Evolutionary conservation across 1,140 invertebrate genomes (phyloP), one percentile per base, ranked within the genome.

Genomic region (Coptotermes formosanus): DNA sequence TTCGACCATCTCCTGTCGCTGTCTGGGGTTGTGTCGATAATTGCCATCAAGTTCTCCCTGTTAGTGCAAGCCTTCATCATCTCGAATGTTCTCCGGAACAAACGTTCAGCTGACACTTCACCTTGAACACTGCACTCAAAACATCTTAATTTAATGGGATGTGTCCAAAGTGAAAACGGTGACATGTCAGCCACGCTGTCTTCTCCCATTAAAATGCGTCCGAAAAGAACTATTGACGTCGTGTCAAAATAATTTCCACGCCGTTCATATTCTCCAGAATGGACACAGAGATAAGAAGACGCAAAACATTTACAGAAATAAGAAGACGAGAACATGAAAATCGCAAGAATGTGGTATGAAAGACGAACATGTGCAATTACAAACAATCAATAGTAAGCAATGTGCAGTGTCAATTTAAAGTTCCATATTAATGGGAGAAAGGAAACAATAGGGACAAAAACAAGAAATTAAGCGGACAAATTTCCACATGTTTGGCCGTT

Each of bases 61-160:
- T 75, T 30, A 75, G 64, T 14, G n/a, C 64, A 30, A 30, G n/a
- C 19, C 64, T 25, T 75, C 64, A 75, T 30, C 52, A 55, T 55
- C 52, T 16, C 19, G 19, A 55, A 55, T 55, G 52, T 55, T 55
- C 52, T 55, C 19, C 52, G 19, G 52, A 19, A 4, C 14, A 55
- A 55, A 55, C 19, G 9, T 75, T n/a, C 64, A 30, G 8, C 25
- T 75, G 64, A 75, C 64, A 75, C 64, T 75, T 8, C 64, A 75
- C 30, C 64, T n/a, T 30, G 52, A 8, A 16, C 64, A n/a, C 64
- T 25, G 64, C 64, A 30, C 64, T 75, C 64, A 30, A 25, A 75
- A 75, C 64, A 75, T 75, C 30, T 30, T 75, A 75, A 75, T 75
- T 75, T 75, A 30, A 75, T 75, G 64, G 64, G 64, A 75, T n/a